Evolutionary conservation across 2,888 invertebrate species (phyloP).

Genomic region (Harmothoe impar): DNA sequence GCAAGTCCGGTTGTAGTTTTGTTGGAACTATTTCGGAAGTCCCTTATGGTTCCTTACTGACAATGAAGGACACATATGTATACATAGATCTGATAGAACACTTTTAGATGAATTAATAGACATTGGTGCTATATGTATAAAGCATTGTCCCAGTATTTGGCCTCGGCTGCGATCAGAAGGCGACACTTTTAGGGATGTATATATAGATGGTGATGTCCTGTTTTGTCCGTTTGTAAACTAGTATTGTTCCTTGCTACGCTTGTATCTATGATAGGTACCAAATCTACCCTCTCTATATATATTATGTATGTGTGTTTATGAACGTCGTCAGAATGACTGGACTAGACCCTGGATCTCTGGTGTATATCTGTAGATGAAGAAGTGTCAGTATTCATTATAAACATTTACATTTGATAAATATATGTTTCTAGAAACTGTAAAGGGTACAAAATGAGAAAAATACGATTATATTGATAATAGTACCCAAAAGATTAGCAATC

Average conservation of each 20-base stretch:
- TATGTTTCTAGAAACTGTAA: slow-evolving; percentile 4
- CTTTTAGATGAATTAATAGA: slow-evolving; percentile 45
- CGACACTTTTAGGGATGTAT: slow-evolving; percentile 39
- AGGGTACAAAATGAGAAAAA: neutral
- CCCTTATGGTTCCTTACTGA: neutral
- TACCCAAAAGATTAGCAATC: neutral
- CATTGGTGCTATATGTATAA: slow-evolving; percentile 59
- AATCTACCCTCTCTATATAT: neutral
- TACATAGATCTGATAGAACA: slow-evolving; percentile 51
- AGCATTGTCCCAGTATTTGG: slow-evolving; percentile 62
- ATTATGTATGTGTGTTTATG: neutral
- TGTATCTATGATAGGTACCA: slow-evolving; percentile 13
- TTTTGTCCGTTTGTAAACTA: slow-evolving; percentile 49
- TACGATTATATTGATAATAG: neutral
- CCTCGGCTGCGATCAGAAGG: slow-evolving; percentile 11
- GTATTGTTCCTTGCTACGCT: slow-evolving; percentile 39
- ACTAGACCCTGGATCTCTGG: neutral
- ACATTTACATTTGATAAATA: slow-evolving; percentile 22
- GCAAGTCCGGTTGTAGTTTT: neutral
- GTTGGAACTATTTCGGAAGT: neutral
- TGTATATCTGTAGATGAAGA: neutral
- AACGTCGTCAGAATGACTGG: slow-evolving; percentile 4
- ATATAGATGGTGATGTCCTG: slow-evolving; percentile 36
- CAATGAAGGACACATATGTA: neutral
- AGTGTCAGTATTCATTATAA: slow-evolving; percentile 47